Base-by-base conservation (phyloP, 2,888 invertebrate species). In the Polyploca ridens region DNA sequence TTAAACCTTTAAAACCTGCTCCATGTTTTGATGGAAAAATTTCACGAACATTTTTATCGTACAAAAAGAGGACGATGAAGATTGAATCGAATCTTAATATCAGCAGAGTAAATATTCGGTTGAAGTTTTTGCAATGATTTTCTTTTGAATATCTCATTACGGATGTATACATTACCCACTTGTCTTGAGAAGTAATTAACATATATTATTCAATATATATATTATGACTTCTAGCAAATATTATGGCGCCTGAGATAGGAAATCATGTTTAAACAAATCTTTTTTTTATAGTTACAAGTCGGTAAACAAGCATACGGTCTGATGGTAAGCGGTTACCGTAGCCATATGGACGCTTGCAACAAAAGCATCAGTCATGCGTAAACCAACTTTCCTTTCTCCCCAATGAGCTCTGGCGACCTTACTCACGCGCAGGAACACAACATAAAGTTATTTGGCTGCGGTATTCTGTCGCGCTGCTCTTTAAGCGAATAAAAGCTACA, bases 1-100 rank as follows among this genome's bases (percentile, higher is more conserved):
- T 64, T 66, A 64, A 68, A 65, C 75, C 75, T 67, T 54, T 19
- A 66, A 66, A 75, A 75, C 76, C 73, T 64, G 75, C 75, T 71
- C 38, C 60, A 57, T 67, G 66, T 67, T 71, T 69, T 69, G 65
- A 67, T 67, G 59, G 65, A 71, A 71, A 73, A 58, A 33, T 67
- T 69, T 67, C 58, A 62, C 59, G 57, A 59, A n/a, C 38, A 33
- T 35, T 33, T 58, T 35, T 58, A 54, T 54, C n/a, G 19, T 7
- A 54, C 54, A 54, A 54, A 54, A 54, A 54, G 54, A 7, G 6
- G 3, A 33, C 33, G 33, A 58, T 11, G 41, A 41, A 41, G 41
- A 33, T 58, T 14, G 14, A 33, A 58, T 33, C 58, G 33, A 33
- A 58, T 10, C 3, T 27, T 14, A n/a, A 33, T n/a, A 46, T 54